These are phyloP conservation scores for Notothenia coriiceps DNA, from an alignment of 2,113 vertebrate genomes.

Conservation along the genomic window DNA sequence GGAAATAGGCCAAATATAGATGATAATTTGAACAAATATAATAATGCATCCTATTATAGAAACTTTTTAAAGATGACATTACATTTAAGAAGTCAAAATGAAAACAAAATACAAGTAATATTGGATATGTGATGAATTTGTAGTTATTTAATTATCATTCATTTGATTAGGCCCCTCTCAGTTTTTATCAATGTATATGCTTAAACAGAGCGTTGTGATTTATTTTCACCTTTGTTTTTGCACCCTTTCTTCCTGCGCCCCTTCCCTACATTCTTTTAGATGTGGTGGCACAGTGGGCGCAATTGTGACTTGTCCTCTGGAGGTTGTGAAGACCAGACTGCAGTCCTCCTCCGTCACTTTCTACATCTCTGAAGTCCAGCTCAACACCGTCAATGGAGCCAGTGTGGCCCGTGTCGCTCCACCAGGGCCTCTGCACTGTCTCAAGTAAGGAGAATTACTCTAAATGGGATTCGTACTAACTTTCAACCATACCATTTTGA, in stretches of 20 bases:
- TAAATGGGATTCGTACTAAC: neutral
- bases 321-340: conserved; percentile 97
- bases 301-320: conserved; percentile 97
- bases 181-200: neutral
- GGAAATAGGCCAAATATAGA: neutral
- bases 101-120: neutral
- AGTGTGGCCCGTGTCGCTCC: conserved; percentile 91
- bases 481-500: neutral
- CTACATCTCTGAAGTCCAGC: conserved; percentile 96
- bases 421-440: conserved; percentile 95
- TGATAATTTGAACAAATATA: neutral
- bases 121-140: neutral
- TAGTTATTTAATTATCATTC: neutral
- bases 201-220: neutral
- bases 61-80: neutral
- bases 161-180: neutral
- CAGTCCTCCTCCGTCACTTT: conserved; percentile 96
- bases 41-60: neutral
- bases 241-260: neutral
- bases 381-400: conserved; percentile 92
- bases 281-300: conserved; percentile 98
- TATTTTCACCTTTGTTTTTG: neutral
- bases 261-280: conserved; percentile 75
- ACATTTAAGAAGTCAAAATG: neutral
- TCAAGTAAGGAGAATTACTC: conserved; percentile 88